These are phyloP conservation scores for Polydrusus pterygomalis DNA, from an alignment of 2,888 invertebrate species.

Conservation along the genomic window DNA sequence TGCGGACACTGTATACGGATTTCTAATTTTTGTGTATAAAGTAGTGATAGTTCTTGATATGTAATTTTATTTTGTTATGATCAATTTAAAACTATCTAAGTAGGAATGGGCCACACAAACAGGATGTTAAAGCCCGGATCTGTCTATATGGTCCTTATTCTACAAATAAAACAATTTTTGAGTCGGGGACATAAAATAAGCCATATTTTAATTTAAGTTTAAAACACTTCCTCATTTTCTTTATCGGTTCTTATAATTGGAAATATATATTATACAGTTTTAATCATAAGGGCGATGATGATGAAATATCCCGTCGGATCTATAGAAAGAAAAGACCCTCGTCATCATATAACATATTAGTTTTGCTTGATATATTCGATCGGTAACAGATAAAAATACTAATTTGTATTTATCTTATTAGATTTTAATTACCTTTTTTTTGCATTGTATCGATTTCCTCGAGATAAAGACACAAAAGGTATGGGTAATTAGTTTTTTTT, in stretches of 20 bases:
- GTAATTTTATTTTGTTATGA: too few relatives aligned
- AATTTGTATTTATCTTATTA: conserved; percentile 55
- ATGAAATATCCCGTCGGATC: conserved; percentile 12
- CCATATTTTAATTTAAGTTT: neutral
- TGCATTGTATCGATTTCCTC: conserved; percentile 33
- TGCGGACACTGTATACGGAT: too few relatives aligned
- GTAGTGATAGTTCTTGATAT: too few relatives aligned
- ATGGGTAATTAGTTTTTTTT: conserved; percentile 21
- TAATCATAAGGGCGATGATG: conserved; percentile 41
- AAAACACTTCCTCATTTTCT: conserved; percentile 36
- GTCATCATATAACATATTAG: conserved; percentile 45
- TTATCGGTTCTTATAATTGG: conserved; percentile 31
- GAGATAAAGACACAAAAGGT: conserved; percentile 22
- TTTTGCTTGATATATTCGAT: conserved; percentile 50
- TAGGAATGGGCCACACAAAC: too few relatives aligned
- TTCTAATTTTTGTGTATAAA: too few relatives aligned
- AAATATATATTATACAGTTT: conserved; percentile 42
- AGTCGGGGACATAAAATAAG: neutral
- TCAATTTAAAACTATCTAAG: too few relatives aligned
- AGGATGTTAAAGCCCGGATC: too few relatives aligned
- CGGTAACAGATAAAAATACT: conserved; percentile 54
- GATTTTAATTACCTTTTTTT: conserved; percentile 54
- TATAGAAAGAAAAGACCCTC: conserved; percentile 41
- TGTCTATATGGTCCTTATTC: too few relatives aligned
- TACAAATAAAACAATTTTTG: too few relatives aligned